Conservation (phyloP, 1,140 invertebrate species). For the Tetraneura akinire region DNA sequence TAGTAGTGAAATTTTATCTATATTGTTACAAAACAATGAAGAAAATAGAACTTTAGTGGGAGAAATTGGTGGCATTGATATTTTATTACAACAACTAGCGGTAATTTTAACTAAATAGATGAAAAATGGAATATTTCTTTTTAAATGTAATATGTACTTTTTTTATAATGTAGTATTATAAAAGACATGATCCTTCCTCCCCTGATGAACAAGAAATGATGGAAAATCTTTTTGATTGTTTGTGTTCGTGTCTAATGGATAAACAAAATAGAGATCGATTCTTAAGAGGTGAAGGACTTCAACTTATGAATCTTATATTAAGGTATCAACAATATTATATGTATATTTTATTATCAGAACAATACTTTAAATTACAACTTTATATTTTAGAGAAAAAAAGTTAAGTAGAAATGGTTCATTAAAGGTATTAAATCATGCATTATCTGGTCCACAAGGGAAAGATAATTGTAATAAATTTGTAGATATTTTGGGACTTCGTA, state of each 20-base stretch:
- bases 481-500: slow-evolving; percentile 93
- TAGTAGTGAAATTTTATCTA: slow-evolving; percentile 93
- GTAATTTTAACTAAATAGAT: slow-evolving; percentile 67
- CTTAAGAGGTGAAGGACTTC: slow-evolving; percentile 90
- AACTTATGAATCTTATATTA: slow-evolving; percentile 96
- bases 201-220: slow-evolving; percentile 96
- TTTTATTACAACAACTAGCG: slow-evolving; percentile 91
- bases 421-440: slow-evolving; percentile 95
- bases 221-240: slow-evolving; percentile 96
- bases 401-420: slow-evolving; percentile 93
- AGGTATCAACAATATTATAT: slow-evolving; percentile 61
- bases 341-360: background rate
- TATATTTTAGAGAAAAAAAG: slow-evolving; percentile 83
- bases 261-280: slow-evolving; percentile 88
- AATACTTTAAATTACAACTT: background rate
- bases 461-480: slow-evolving; percentile 99
- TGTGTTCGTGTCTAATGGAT: slow-evolving; percentile 91
- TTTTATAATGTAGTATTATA: slow-evolving; percentile 76
- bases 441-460: slow-evolving; percentile 87
- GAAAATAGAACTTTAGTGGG: slow-evolving; percentile 83
- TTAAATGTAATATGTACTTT: slow-evolving; percentile 26
- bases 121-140: slow-evolving; percentile 1
- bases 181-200: slow-evolving; percentile 86
- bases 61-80: slow-evolving; percentile 94
- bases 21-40: slow-evolving; percentile 86